Evolutionary conservation across 2,113 vertebrate species (phyloP).

Genomic region (Microtus pennsylvanicus): DNA sequence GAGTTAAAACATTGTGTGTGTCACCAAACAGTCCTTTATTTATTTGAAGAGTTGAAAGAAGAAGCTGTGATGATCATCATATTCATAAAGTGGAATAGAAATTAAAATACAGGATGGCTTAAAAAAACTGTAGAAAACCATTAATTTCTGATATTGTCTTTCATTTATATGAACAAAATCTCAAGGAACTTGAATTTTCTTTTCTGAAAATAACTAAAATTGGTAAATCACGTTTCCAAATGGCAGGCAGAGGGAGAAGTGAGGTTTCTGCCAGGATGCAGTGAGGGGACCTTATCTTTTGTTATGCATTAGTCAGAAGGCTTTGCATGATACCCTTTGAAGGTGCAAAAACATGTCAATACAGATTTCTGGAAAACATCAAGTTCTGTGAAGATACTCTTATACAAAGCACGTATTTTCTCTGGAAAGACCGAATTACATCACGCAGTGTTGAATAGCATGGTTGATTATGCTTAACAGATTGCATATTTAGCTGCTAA

Average conservation of each 20-base stretch:
- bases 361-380: conserved; percentile 18
- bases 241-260: conserved; percentile 25
- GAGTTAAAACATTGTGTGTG: conserved; percentile 54
- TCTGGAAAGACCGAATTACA: conserved; percentile 41
- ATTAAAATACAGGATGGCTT: conserved; percentile 8
- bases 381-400: conserved; percentile 42
- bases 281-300: background rate
- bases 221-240: conserved; percentile 12
- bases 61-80: conserved; percentile 22
- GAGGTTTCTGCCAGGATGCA: background rate
- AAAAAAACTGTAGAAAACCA: background rate
- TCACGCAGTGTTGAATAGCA: conserved; percentile 56
- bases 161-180: conserved; percentile 10
- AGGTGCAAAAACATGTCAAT: conserved; percentile 49
- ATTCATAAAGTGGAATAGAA: conserved; percentile 59
- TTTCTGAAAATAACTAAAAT: conserved; percentile 27
- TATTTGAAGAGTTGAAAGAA: conserved; percentile 35
- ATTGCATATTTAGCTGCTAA: conserved; percentile 73
- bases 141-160: conserved; percentile 32
- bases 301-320: conserved; percentile 18
- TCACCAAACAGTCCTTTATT: conserved; percentile 48
- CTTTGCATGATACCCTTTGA: conserved; percentile 37
- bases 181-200: conserved; percentile 45
- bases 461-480: conserved; percentile 71
- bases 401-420: conserved; percentile 57